A percentile compares a stretch with the other conserved stretches of the same genome.
phyloP scores from a whole-genome alignment of 2,797 vertebrate species.

The Notolabrus celidotus region DNA sequence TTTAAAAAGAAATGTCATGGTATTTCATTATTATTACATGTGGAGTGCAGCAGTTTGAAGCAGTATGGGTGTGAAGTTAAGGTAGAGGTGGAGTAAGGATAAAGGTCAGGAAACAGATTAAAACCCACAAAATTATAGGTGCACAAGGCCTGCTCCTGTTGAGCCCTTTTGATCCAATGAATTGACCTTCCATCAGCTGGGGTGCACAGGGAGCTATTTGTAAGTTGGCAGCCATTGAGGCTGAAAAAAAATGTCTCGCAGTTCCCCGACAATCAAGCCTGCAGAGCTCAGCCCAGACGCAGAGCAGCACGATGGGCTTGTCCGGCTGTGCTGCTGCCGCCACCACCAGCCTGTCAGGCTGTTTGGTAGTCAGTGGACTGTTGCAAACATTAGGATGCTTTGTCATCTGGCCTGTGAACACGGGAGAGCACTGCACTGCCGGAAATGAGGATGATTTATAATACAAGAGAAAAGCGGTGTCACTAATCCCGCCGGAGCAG shows the following conservation, averaged over 20 bases:
- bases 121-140: constrained; percentile 59
- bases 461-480: constrained; percentile 39
- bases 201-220: constrained; percentile 69
- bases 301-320: constrained; percentile 43
- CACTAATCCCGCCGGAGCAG: constrained; percentile 48
- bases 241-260: constrained; percentile 67
- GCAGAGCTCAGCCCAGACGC: constrained; percentile 56
- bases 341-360: constrained; percentile 54
- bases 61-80: constrained; percentile 5
- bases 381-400: constrained; percentile 62
- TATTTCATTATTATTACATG: constrained; percentile 11
- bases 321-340: constrained; percentile 50
- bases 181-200: constrained; percentile 70
- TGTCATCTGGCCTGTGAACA: constrained; percentile 59
- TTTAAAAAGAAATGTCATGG: neutral
- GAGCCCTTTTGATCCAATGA: constrained; percentile 60
- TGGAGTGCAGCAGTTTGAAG: constrained; percentile 4
- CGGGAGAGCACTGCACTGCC: constrained; percentile 16
- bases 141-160: constrained; percentile 37
- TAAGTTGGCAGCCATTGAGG: constrained; percentile 60
- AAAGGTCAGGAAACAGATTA: constrained; percentile 59
- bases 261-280: constrained; percentile 60
- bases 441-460: constrained; percentile 61
- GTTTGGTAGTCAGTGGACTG: constrained; percentile 69
- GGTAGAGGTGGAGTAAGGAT: constrained; percentile 28